Percentiles rank a stretch among this genome's conserved stretches.
These are phyloP conservation scores for Thamnophis elegans DNA, from an alignment of 2,797 vertebrate species.

Conservation along the genomic window DNA sequence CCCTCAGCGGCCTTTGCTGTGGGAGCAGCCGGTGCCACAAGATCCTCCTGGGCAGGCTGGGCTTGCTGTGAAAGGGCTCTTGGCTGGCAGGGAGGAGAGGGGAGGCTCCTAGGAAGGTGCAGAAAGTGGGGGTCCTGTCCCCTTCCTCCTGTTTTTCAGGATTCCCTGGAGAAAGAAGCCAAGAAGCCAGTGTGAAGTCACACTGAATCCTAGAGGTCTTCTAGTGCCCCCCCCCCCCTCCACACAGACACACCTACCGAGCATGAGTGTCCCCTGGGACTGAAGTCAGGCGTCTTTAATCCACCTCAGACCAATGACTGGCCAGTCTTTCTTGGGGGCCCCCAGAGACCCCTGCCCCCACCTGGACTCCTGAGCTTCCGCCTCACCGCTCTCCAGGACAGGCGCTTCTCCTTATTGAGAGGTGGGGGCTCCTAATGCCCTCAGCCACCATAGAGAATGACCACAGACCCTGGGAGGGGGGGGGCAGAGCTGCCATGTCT, in stretches of 20 bases:
- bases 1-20: not conserved
- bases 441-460: not conserved
- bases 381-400: not conserved
- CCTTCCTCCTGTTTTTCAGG: not conserved
- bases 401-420: not conserved
- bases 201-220: not conserved
- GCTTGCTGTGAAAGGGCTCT: not conserved
- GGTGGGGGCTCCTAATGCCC: not conserved
- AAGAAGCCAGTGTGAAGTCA: not conserved
- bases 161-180: not conserved
- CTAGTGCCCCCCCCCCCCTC: no score
- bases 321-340: not conserved
- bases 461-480: no score
- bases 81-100: not conserved
- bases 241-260: no score
- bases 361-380: not conserved
- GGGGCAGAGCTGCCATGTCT: not conserved
- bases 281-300: not conserved
- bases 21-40: not conserved
- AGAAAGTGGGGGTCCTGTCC: not conserved
- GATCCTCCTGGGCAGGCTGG: not conserved
- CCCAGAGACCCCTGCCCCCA: not conserved
- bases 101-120: not conserved
- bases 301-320: not conserved
- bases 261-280: not conserved